Evolutionary conservation across 2,797 vertebrate species (phyloP).

Genomic region (Aldrovandia affinis): DNA sequence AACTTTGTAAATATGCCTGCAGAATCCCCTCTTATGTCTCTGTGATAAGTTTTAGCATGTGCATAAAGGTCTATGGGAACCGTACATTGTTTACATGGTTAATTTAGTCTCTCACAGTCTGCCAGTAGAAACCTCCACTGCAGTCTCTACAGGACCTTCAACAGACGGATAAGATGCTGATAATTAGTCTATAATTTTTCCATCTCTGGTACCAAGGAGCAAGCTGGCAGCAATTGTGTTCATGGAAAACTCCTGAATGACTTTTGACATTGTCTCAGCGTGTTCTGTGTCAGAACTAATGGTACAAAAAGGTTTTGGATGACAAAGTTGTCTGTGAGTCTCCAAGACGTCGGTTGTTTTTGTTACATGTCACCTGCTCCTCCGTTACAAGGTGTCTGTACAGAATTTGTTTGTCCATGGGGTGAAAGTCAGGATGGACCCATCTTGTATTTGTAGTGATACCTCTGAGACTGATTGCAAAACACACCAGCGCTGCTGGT

Average conservation of each 20-base stretch:
- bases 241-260: background rate
- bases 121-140: slow-evolving; percentile 9
- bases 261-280: background rate
- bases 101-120: background rate
- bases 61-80: background rate
- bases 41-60: background rate
- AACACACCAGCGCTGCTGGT: background rate
- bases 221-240: background rate
- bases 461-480: slow-evolving; percentile 1
- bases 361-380: background rate
- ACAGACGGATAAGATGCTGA: slow-evolving; percentile 1
- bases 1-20: too few relatives aligned
- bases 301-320: background rate
- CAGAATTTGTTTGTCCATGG: background rate
- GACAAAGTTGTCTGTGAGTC: background rate
- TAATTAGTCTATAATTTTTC: background rate
- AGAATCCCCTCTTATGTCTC: background rate
- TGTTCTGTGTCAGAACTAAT: background rate
- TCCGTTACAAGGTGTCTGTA: background rate
- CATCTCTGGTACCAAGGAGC: background rate
- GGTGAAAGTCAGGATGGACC: background rate
- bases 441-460: background rate
- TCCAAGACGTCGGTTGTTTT: background rate
- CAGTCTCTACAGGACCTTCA: background rate
- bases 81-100: background rate